phyloP scores from a whole-genome alignment of 2,113 vertebrate species.

The Anguilla rostrata region DNA sequence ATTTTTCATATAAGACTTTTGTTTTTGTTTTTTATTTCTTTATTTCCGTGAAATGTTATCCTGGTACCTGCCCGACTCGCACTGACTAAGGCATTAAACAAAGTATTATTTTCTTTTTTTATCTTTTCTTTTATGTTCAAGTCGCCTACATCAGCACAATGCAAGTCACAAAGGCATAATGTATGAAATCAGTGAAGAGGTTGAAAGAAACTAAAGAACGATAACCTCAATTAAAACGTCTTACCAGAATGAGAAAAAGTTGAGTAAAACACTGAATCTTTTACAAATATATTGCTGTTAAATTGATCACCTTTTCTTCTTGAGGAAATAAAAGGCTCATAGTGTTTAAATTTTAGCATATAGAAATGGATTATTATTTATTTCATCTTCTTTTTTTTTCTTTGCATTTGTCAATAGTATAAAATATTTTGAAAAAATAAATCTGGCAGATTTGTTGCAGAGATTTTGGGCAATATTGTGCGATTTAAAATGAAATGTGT shows the following conservation, averaged over 20 bases:
- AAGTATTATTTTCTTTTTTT: conserved; percentile 45
- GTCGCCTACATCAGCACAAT: conserved; percentile 81
- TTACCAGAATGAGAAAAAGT: conserved; percentile 69
- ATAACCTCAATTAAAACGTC: conserved; percentile 62
- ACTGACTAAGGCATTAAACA: conserved; percentile 84
- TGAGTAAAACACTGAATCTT: conserved; percentile 75
- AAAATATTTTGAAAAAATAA: conserved; percentile 65
- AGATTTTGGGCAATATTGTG: conserved; percentile 51
- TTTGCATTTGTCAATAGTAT: conserved; percentile 68
- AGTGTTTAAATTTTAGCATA: conserved; percentile 64
- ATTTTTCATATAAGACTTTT: conserved; percentile 47
- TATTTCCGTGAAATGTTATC: conserved; percentile 61
- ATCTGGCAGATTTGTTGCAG: conserved; percentile 52
- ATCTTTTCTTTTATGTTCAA: conserved; percentile 60
- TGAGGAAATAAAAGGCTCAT: conserved; percentile 60
- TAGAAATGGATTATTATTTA: conserved; percentile 57
- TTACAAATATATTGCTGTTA: conserved; percentile 82
- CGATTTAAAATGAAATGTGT: conserved; percentile 47
- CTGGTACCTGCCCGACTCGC: conserved; percentile 82
- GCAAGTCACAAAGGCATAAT: conserved; percentile 90
- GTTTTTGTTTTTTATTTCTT: conserved; percentile 32
- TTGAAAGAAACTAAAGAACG: conserved; percentile 50
- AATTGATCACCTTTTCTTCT: conserved; percentile 50
- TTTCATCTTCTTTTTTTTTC: conserved; percentile 1
- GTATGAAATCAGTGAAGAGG: conserved; percentile 76